Percentiles rank a stretch among this genome's conserved stretches.
Conservation (phyloP, 1,140 invertebrate species). For the Dendroctonus ponderosae region DNA sequence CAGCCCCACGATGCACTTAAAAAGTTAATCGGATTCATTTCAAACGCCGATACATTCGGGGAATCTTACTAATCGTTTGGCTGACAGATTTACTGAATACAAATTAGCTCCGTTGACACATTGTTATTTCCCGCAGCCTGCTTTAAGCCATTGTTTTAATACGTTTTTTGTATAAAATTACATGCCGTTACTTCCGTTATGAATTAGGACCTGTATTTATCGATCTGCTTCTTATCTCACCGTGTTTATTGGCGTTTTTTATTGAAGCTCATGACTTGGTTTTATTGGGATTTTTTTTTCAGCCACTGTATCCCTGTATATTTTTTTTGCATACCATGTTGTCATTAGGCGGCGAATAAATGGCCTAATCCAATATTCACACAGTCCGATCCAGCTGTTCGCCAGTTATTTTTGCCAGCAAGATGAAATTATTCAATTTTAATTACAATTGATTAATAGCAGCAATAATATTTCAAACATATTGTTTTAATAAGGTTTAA, state of each 20-base stretch:
- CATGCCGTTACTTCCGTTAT: too few relatives aligned
- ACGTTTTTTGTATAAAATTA: too few relatives aligned
- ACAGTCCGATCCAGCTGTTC: neutral
- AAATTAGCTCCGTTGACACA: constrained; percentile 10
- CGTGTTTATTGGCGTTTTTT: too few relatives aligned
- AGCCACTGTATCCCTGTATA: too few relatives aligned
- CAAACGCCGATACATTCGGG: constrained; percentile 45
- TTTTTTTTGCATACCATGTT: too few relatives aligned
- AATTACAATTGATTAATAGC: constrained; percentile 22
- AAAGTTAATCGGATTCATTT: constrained; percentile 44
- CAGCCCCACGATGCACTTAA: constrained; percentile 16
- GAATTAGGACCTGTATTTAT: too few relatives aligned
- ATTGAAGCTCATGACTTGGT: too few relatives aligned
- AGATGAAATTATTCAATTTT: constrained; percentile 17
- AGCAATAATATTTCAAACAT: constrained; percentile 12
- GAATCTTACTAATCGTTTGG: constrained; percentile 32
- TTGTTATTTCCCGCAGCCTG: neutral
- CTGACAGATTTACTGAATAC: constrained; percentile 34
- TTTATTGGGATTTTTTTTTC: too few relatives aligned
- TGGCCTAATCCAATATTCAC: constrained; percentile 4
- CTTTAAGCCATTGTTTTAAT: neutral
- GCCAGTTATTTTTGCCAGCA: constrained; percentile 14
- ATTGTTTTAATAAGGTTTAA: constrained; percentile 24
- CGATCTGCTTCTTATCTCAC: too few relatives aligned
- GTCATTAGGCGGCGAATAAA: neutral